These are phyloP conservation scores for Euura saliciscinereae DNA, from an alignment of 1,140 invertebrate species.

Conservation along the genomic window DNA sequence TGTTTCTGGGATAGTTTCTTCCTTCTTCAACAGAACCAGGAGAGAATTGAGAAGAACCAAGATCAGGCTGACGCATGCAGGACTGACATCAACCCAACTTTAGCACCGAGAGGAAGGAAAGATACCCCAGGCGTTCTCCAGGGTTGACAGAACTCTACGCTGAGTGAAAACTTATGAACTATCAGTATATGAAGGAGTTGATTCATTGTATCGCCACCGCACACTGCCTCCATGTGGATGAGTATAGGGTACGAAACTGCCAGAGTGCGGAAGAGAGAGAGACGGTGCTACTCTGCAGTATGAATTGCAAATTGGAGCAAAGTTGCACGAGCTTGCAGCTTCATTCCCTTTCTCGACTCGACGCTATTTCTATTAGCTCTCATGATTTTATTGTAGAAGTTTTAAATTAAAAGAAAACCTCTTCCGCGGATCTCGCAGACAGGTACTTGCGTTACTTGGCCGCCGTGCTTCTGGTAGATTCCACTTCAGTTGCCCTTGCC, in stretches of 20 bases:
- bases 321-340: neutral
- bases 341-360: neutral
- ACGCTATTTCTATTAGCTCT: neutral
- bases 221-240: neutral
- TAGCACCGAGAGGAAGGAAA: neutral
- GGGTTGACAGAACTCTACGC: neutral
- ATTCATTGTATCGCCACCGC: neutral
- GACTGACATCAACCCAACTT: neutral
- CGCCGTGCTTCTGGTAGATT: neutral
- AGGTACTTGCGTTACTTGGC: neutral
- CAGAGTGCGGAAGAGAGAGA: neutral
- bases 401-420: neutral
- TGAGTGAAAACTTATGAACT: neutral
- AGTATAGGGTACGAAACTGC: neutral
- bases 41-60: too few relatives aligned
- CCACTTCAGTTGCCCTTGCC: neutral
- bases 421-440: neutral
- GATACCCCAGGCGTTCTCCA: neutral
- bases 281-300: neutral
- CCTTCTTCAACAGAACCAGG: neutral
- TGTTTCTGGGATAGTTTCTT: neutral
- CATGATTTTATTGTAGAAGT: conserved; percentile 3
- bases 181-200: neutral
- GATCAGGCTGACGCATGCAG: too few relatives aligned
- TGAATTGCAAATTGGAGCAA: conserved; percentile 3